phyloP scores from a whole-genome alignment of 2,113 vertebrate genomes.

The Corythaeola cristata region DNA sequence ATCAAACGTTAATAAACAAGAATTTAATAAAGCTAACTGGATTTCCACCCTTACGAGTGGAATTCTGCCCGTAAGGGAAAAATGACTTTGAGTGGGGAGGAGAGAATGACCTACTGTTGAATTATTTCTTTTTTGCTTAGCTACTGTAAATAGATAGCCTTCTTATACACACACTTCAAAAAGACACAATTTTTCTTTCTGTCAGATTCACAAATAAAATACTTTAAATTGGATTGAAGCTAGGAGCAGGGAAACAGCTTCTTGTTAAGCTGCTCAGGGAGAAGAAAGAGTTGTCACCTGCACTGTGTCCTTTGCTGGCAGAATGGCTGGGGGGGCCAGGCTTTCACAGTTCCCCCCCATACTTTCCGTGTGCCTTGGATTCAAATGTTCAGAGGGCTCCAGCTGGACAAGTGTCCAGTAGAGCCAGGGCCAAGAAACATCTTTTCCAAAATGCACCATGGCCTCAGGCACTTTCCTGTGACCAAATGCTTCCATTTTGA shows the following conservation, averaged over 20 bases:
- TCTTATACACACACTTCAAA: not conserved
- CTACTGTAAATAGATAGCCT: not conserved
- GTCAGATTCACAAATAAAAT: not conserved
- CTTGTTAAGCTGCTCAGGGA: not conserved
- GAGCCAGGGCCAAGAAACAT: not conserved
- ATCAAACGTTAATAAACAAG: not conserved
- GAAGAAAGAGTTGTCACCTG: not conserved
- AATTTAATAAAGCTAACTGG: not conserved
- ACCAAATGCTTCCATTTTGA: slow-evolving; percentile 16
- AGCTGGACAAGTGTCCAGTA: not conserved
- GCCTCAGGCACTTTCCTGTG: not conserved
- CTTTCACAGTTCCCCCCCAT: not conserved
- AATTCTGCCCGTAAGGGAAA: not conserved
- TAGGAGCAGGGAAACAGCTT: not conserved
- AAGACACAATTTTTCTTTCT: not conserved
- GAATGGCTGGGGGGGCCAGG: not conserved
- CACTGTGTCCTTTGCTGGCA: not conserved
- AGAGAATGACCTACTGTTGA: not conserved
- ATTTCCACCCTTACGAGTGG: not conserved
- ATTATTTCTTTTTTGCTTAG: not conserved
- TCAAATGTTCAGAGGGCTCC: not conserved
- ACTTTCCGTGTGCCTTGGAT: rapidly evolving
- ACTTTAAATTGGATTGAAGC: not conserved
- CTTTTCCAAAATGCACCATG: not conserved
- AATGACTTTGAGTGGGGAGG: not conserved